Base-by-base conservation (phyloP, 2,797 vertebrate genomes). In the Morus bassanus region DNA sequence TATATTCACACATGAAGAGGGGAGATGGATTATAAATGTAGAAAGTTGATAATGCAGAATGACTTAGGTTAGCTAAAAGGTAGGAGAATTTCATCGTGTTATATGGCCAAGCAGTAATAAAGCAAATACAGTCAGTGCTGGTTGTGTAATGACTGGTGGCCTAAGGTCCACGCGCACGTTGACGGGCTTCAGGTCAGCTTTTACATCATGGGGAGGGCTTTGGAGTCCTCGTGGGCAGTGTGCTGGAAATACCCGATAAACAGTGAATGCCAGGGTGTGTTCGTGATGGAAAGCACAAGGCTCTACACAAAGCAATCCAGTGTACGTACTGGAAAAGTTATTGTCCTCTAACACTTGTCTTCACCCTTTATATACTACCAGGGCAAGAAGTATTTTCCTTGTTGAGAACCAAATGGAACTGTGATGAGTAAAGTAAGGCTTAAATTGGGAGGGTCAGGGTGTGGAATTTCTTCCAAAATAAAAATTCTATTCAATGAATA, bases 141-240 rank as follows among this genome's bases (percentile, higher is more conserved):
- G 5, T 4, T 10, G 46, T 27, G 64, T 19, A 19, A 4, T 7
- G 39, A 10, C 14, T 4, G 46, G 16, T 16, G 48, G 30, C 28
- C 56, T 17, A 5, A n/a, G n/a, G 18, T 28, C 11, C 19, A 1
- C 1, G 10, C 4, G 5, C 50, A 8, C 13, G 1, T 13, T 13
- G 59, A 16, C 1, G 33, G 51, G 23, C 22, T 41, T 37, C 33
- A 16, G 0, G 4, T 33, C 6, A 11, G 27, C 15, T 45, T 43
- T 65, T 22, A 18, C 22, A 3, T 12, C 53, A 13, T 5, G 7
- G 60, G n/a, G 50, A 13, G 9, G 31, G 18, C 24, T 30, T 37
- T 8, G n/a, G 48, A 35, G 31, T 22, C 59, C 56, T 39, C 6
- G 2, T 4, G n/a, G 56, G 37, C 18, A 18, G 19, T 5, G 0